phyloP scores from a whole-genome alignment of 2,888 invertebrate genomes.

The Lasioglossum marginatum region DNA sequence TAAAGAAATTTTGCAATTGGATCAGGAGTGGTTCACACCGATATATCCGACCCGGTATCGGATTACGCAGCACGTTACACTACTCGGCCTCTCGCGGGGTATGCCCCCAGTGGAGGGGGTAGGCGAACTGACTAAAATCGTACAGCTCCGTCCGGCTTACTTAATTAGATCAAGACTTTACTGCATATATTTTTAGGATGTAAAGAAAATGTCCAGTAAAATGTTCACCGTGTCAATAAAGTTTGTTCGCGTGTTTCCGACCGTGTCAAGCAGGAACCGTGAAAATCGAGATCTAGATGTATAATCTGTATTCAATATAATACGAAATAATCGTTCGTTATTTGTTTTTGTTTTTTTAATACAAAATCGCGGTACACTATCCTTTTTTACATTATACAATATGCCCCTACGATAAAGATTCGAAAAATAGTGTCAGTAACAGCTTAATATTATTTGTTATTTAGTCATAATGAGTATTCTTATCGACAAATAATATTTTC shows the following conservation, averaged over 20 bases:
- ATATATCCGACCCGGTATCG: too few relatives aligned
- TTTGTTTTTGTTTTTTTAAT: slow-evolving; percentile 38
- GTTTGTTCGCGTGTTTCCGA: not conserved
- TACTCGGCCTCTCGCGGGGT: too few relatives aligned
- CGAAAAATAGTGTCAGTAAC: slow-evolving; percentile 57
- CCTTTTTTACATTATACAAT: slow-evolving; percentile 22
- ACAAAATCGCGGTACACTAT: slow-evolving; percentile 50
- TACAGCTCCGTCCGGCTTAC: too few relatives aligned
- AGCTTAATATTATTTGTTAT: slow-evolving; percentile 55
- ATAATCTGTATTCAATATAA: not conserved
- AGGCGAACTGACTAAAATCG: too few relatives aligned
- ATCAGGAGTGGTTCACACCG: too few relatives aligned
- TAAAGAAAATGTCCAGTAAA: not conserved
- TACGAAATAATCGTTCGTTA: not conserved
- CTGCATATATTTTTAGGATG: not conserved
- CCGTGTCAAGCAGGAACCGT: not conserved
- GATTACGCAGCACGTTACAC: too few relatives aligned
- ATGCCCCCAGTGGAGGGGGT: too few relatives aligned
- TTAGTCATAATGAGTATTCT: slow-evolving; percentile 46
- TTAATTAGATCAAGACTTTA: too few relatives aligned
- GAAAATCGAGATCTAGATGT: not conserved
- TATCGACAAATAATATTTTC: slow-evolving; percentile 44
- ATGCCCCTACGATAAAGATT: slow-evolving; percentile 55
- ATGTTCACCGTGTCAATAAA: not conserved
- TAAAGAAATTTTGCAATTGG: too few relatives aligned